Conservation (phyloP, 2,113 vertebrate species). For the Saccopteryx bilineata region DNA sequence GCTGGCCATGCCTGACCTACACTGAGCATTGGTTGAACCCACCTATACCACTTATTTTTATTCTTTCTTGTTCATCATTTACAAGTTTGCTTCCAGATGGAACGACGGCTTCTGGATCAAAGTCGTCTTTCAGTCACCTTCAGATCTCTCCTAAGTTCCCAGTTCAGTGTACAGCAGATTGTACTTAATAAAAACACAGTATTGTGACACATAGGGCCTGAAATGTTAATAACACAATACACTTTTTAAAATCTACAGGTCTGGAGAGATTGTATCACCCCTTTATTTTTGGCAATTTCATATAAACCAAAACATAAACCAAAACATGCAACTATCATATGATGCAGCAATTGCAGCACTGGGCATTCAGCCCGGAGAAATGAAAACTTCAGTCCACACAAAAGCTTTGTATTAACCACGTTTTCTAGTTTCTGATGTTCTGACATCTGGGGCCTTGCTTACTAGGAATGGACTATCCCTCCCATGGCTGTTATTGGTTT, state of each 20-base stretch:
- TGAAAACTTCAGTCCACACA: constrained; percentile 22
- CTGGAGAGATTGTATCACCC: neutral
- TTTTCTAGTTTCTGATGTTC: constrained; percentile 17
- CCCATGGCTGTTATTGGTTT: neutral
- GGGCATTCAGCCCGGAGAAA: neutral
- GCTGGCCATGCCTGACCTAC: too few species aligned
- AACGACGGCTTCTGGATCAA: neutral
- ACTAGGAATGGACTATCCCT: neutral
- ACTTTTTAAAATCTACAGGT: neutral
- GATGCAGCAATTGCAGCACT: neutral
- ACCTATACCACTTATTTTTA: neutral
- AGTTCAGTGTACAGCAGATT: neutral
- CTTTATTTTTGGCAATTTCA: neutral
- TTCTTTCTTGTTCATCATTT: neutral
- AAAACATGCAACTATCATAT: neutral
- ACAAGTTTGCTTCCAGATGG: neutral
- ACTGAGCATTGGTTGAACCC: neutral
- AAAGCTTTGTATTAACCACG: neutral
- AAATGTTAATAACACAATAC: constrained; percentile 17
- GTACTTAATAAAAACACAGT: neutral
- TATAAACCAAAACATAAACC: constrained; percentile 37
- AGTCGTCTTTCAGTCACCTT: neutral
- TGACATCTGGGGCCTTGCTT: neutral
- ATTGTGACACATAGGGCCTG: neutral
- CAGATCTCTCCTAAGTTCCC: neutral